Conservation (phyloP, 1,140 invertebrate species). For the Drosophila mojavensis region DNA sequence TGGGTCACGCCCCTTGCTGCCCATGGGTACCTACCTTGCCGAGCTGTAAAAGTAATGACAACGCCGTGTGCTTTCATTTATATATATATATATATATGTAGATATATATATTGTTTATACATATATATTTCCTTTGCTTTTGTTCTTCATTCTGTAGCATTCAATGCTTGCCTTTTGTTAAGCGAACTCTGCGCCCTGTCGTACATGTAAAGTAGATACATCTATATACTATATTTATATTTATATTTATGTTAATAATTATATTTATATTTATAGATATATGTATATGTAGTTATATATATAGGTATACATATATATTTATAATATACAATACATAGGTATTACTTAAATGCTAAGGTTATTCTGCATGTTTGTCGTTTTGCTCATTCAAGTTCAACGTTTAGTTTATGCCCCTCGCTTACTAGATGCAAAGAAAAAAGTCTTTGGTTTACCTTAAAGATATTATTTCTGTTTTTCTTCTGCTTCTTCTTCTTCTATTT, state of each 20-base stretch:
- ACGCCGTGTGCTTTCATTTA: conserved; percentile 63
- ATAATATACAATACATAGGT: conserved; percentile 74
- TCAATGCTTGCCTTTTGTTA: conserved; percentile 68
- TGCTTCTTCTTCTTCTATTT: neutral
- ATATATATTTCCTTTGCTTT: conserved; percentile 69
- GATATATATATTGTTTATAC: conserved; percentile 58
- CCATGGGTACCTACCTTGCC: conserved; percentile 56
- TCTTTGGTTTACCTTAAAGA: conserved; percentile 83
- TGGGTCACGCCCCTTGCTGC: conserved; percentile 58
- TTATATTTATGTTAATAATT: conserved; percentile 52
- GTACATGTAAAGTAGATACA: conserved; percentile 69
- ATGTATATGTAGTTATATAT: neutral
- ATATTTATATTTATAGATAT: conserved; percentile 15
- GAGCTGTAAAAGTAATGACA: conserved; percentile 62
- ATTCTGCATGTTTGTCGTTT: conserved; percentile 45
- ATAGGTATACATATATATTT: neutral
- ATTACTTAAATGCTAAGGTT: conserved; percentile 65
- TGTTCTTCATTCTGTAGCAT: conserved; percentile 72
- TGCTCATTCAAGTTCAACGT: conserved; percentile 22
- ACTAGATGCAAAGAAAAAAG: conserved; percentile 79
- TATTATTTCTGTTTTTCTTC: conserved; percentile 47
- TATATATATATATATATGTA: conserved; percentile 61
- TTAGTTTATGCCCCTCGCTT: conserved; percentile 42
- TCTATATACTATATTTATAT: conserved; percentile 63
- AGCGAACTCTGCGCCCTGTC: conserved; percentile 40